Evolutionary conservation across 2,888 invertebrate genomes (phyloP).

Genomic region (Pachydiplax longipennis): DNA sequence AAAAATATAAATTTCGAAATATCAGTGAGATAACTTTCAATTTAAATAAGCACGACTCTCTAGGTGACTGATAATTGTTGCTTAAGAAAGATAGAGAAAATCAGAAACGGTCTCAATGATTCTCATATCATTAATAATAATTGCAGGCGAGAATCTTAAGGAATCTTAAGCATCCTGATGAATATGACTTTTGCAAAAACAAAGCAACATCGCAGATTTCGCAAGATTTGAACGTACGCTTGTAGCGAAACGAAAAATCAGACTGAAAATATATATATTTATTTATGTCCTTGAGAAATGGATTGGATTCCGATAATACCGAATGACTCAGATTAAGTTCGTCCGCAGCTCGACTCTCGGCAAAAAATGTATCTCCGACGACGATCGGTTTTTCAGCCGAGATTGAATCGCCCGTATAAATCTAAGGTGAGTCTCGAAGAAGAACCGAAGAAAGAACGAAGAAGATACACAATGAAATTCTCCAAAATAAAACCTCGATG

Average conservation of each 20-base stretch:
- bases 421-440: neutral
- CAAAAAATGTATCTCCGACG: neutral
- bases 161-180: no score
- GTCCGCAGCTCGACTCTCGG: neutral
- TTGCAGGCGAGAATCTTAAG: no score
- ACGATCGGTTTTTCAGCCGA: conserved; percentile 12
- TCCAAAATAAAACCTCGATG: neutral
- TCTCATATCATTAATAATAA: no score
- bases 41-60: no score
- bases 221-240: no score
- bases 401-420: neutral
- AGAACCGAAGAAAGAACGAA: neutral
- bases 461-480: neutral
- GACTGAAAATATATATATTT: neutral
- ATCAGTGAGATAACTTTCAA: no score
- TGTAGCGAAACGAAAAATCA: neutral
- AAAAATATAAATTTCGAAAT: no score
- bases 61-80: no score
- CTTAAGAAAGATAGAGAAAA: no score
- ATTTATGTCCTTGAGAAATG: neutral
- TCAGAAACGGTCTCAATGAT: no score
- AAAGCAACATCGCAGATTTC: no score
- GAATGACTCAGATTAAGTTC: neutral
- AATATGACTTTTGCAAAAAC: no score
- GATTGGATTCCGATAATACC: neutral